These are phyloP conservation scores for Germaria angustata DNA, from an alignment of 2,888 invertebrate genomes.

Conservation along the genomic window DNA sequence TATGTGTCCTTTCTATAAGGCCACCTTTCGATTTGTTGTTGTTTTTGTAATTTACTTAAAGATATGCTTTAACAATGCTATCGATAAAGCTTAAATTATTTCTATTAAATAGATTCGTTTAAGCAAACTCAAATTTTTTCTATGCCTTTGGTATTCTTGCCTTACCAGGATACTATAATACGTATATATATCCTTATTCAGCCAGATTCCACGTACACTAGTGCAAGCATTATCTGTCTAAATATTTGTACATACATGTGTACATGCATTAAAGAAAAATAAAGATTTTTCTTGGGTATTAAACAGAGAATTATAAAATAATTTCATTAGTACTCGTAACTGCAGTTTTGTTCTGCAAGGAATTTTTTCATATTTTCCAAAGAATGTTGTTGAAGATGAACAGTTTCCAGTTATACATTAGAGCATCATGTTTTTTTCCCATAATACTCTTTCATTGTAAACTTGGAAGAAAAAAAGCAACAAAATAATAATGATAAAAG, in stretches of 20 bases:
- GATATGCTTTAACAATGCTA: no score
- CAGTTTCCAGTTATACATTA: constrained; percentile 12
- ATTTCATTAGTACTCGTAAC: constrained; percentile 35
- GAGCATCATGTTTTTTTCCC: not conserved
- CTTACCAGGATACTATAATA: no score
- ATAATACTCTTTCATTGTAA: not conserved
- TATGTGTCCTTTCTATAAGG: no score
- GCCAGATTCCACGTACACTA: no score
- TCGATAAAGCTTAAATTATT: no score
- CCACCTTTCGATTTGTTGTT: no score
- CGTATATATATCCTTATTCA: no score
- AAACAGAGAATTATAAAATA: constrained; percentile 46
- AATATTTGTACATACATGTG: not conserved
- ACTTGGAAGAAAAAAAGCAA: not conserved
- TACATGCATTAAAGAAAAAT: not conserved
- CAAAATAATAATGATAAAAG: not conserved
- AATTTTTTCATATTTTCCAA: constrained; percentile 32
- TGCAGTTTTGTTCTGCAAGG: constrained; percentile 8
- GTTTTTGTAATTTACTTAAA: no score
- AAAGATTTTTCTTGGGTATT: constrained; percentile 38
- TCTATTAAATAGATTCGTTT: no score
- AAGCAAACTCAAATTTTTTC: no score
- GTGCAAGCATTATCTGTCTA: constrained; percentile 14
- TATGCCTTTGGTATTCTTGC: no score
- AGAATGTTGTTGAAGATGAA: constrained; percentile 36